Conservation (phyloP, 2,888 invertebrate genomes). For the Leuctra nigra region DNA sequence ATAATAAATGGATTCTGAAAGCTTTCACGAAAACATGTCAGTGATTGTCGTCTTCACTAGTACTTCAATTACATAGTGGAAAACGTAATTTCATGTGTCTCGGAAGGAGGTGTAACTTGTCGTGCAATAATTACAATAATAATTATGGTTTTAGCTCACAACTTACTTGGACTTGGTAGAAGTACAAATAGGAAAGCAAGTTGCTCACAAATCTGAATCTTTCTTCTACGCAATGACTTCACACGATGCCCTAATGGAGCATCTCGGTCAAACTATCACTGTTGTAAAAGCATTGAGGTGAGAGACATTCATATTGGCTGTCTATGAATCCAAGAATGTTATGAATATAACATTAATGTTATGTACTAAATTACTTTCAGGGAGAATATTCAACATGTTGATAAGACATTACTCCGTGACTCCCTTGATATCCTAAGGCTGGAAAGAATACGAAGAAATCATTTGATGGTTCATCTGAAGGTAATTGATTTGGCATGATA, state of each 20-base stretch:
- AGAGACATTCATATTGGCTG: too few species aligned
- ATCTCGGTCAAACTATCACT: constrained; percentile 75
- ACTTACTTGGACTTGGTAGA: constrained; percentile 94
- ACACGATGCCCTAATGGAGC: constrained; percentile 94
- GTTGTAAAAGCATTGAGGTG: constrained; percentile 64
- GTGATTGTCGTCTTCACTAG: too few species aligned
- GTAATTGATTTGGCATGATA: constrained; percentile 30
- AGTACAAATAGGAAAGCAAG: constrained; percentile 85
- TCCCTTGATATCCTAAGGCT: constrained; percentile 65
- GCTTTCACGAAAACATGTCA: too few species aligned
- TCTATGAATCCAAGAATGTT: too few species aligned
- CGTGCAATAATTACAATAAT: background rate
- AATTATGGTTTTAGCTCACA: constrained; percentile 52
- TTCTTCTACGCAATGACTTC: constrained; percentile 99
- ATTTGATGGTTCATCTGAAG: constrained; percentile 35
- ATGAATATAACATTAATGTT: background rate
- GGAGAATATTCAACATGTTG: constrained; percentile 68
- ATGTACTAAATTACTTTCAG: constrained; percentile 34
- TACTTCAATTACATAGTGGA: too few species aligned
- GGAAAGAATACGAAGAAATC: constrained; percentile 35
- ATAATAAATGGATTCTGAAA: too few species aligned
- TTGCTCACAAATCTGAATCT: constrained; percentile 90
- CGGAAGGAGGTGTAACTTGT: too few species aligned
- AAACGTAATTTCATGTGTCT: too few species aligned
- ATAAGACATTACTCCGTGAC: constrained; percentile 69